Percentiles rank a stretch among this genome's conserved stretches.
phyloP scores from a whole-genome alignment of 2,113 vertebrate species.

The Elaphurus davidianus region DNA sequence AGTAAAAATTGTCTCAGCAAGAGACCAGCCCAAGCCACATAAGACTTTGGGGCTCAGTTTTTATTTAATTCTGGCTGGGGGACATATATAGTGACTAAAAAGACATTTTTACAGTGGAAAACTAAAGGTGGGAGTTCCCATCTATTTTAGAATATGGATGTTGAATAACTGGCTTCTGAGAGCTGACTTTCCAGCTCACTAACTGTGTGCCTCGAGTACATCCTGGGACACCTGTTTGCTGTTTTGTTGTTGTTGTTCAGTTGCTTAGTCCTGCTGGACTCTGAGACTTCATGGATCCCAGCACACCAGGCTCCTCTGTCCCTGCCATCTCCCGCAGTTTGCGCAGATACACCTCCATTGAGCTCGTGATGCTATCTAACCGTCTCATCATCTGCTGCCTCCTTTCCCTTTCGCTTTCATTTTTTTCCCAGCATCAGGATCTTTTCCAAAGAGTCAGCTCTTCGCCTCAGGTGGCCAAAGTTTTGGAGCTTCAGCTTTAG shows the following conservation, averaged over 20 bases:
- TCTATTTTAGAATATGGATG: background rate
- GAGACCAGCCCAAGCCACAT: background rate
- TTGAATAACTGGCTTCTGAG: fast-evolving
- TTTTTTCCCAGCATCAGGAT: background rate
- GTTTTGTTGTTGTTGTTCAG: background rate
- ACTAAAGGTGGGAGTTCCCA: fast-evolving
- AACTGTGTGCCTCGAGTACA: fast-evolving
- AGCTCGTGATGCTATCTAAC: background rate
- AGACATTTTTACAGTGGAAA: fast-evolving
- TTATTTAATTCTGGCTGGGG: background rate
- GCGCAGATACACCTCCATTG: background rate
- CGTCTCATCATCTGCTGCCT: background rate
- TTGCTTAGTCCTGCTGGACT: fast-evolving
- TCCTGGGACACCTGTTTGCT: fast-evolving
- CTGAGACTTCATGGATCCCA: background rate
- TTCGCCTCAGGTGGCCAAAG: background rate
- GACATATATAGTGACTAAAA: no score
- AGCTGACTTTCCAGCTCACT: fast-evolving
- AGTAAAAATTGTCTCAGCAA: background rate
- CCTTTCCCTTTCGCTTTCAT: background rate
- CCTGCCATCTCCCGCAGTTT: background rate
- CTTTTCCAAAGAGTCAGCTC: background rate
- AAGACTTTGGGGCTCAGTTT: background rate
- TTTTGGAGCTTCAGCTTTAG: background rate
- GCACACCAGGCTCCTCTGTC: background rate